Evolutionary conservation across 2,113 vertebrate genomes (phyloP).

Genomic region (Megaceryle torquata): DNA sequence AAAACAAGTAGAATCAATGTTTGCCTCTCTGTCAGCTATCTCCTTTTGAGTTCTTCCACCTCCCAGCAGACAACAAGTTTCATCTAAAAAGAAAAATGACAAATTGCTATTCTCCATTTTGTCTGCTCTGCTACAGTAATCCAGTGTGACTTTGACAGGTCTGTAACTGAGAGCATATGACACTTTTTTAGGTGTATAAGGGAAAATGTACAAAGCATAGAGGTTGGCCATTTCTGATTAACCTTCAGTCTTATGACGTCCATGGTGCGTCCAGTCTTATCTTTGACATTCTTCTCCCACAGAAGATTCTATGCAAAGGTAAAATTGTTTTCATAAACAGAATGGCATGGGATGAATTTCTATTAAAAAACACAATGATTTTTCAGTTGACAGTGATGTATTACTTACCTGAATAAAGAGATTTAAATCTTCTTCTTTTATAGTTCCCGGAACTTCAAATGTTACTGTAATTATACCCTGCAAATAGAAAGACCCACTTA

Average conservation of each 20-base stretch:
- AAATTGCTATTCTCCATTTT: not conserved
- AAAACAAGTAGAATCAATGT: not conserved
- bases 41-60: not conserved
- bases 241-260: constrained; percentile 92
- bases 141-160: not conserved
- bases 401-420: constrained; percentile 88
- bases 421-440: constrained; percentile 86
- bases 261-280: constrained; percentile 83
- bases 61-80: not conserved
- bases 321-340: constrained; percentile 25
- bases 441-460: constrained; percentile 86
- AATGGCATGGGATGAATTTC: not conserved
- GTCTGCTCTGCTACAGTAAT: not conserved
- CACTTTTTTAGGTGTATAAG: not conserved
- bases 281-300: constrained; percentile 90
- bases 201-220: not conserved
- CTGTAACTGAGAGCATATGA: not conserved
- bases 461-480: constrained; percentile 92
- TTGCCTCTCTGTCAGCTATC: not conserved
- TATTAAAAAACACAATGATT: not conserved
- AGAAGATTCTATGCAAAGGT: constrained; percentile 83
- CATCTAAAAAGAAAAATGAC: fast-evolving
- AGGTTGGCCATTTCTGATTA: not conserved
- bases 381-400: not conserved
- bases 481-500: constrained; percentile 10